A percentile compares a stretch with the other conserved stretches of the same genome.
phyloP scores from a whole-genome alignment of 2,113 vertebrate genomes.

The Copsychus sechellarum region DNA sequence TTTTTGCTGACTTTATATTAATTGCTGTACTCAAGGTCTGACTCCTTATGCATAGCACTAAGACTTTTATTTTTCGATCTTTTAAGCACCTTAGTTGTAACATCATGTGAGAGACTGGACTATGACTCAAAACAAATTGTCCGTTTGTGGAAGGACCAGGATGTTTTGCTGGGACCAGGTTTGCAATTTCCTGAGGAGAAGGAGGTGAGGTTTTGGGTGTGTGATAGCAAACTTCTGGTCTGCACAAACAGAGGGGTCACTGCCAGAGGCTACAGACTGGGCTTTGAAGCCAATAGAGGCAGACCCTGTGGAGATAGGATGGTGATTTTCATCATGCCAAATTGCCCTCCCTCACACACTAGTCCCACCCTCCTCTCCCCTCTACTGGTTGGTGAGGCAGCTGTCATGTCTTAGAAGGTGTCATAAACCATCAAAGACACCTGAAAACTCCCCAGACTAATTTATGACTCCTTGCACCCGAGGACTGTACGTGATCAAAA shows the following conservation, averaged over 20 bases:
- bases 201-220: background rate
- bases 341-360: background rate
- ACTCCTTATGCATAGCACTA: background rate
- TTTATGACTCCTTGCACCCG: background rate
- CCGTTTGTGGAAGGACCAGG: background rate
- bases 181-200: background rate
- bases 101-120: background rate
- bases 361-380: background rate
- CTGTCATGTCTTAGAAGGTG: background rate
- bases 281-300: rapidly evolving
- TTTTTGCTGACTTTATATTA: background rate
- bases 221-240: background rate
- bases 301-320: background rate
- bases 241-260: no score
- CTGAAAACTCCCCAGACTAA: background rate
- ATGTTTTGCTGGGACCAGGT: background rate
- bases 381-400: background rate
- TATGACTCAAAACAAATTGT: background rate
- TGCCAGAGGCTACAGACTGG: background rate
- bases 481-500: background rate
- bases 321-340: background rate
- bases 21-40: background rate
- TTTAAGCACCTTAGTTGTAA: background rate
- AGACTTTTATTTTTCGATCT: background rate
- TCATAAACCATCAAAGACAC: background rate